These are phyloP conservation scores for Euphydryas editha DNA, from an alignment of 2,888 invertebrate species.

Conservation along the genomic window DNA sequence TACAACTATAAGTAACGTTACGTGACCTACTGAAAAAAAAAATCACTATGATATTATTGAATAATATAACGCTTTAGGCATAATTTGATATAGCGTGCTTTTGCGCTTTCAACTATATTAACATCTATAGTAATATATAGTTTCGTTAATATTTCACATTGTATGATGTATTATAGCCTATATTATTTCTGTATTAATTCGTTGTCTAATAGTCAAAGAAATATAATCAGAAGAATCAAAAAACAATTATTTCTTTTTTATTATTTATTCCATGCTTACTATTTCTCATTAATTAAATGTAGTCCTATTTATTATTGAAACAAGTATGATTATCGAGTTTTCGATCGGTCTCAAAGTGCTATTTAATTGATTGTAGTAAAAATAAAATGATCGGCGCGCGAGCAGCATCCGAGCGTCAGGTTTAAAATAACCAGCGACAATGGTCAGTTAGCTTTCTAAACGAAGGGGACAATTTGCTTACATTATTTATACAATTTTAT, in stretches of 20 bases:
- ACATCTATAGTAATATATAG: too few species aligned
- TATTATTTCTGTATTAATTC: too few species aligned
- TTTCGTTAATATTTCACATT: too few species aligned
- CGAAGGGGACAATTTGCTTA: conserved; percentile 16
- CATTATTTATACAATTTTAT: conserved; percentile 7
- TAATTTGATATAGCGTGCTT: background rate
- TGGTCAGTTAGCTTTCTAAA: conserved; percentile 58
- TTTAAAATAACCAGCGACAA: conserved; percentile 77
- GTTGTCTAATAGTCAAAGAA: too few species aligned
- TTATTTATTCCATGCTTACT: background rate
- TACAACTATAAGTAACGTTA: conserved; percentile 24
- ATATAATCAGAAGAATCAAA: too few species aligned
- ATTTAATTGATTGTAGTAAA: conserved; percentile 66
- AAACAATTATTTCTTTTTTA: too few species aligned
- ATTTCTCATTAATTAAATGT: background rate
- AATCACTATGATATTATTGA: conserved; percentile 23
- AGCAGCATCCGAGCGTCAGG: conserved; percentile 55
- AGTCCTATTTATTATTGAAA: conserved; percentile 16
- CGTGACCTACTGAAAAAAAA: conserved; percentile 24
- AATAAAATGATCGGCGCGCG: conserved; percentile 49
- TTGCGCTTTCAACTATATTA: too few species aligned
- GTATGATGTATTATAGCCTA: too few species aligned
- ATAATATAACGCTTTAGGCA: conserved; percentile 13
- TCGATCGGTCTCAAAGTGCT: conserved; percentile 60
- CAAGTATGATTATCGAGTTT: conserved; percentile 51